These are phyloP conservation scores for Entomyzon cyanotis DNA, from an alignment of 2,113 vertebrate genomes.

Conservation along the genomic window DNA sequence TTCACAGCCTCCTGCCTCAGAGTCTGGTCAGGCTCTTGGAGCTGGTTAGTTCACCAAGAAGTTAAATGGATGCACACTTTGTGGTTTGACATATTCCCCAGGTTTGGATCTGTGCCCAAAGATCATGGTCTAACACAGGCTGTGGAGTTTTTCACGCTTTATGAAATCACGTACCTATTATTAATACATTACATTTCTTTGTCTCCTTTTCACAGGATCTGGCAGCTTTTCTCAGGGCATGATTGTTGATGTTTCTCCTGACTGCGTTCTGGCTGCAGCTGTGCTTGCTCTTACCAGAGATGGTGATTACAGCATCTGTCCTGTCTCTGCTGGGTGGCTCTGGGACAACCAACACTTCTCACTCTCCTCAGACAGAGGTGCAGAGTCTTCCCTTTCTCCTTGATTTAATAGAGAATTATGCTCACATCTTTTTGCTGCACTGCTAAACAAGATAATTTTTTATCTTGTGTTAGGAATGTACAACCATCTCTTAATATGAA, in stretches of 20 bases:
- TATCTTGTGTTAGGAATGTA: background rate
- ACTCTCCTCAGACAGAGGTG: background rate
- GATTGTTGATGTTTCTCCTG: background rate
- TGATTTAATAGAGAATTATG: background rate
- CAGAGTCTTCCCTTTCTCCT: background rate
- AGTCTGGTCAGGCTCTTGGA: background rate
- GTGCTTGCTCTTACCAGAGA: background rate
- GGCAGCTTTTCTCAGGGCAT: background rate
- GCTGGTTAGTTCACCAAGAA: background rate
- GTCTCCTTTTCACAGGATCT: background rate
- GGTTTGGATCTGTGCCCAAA: background rate
- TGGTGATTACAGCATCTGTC: background rate
- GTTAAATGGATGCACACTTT: background rate
- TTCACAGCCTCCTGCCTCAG: background rate
- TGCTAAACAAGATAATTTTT: background rate
- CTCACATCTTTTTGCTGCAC: background rate
- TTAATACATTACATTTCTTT: background rate
- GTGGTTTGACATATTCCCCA: accelerated
- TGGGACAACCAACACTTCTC: background rate
- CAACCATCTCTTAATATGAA: background rate
- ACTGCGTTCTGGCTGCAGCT: background rate
- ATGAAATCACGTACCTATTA: background rate
- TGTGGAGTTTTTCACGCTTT: background rate
- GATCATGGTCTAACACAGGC: background rate
- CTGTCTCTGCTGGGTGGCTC: background rate